Evolutionary conservation across 2,113 vertebrate genomes (phyloP), one percentile per base, ranked within the genome.

Genomic region (Odocoileus hemionus): DNA sequence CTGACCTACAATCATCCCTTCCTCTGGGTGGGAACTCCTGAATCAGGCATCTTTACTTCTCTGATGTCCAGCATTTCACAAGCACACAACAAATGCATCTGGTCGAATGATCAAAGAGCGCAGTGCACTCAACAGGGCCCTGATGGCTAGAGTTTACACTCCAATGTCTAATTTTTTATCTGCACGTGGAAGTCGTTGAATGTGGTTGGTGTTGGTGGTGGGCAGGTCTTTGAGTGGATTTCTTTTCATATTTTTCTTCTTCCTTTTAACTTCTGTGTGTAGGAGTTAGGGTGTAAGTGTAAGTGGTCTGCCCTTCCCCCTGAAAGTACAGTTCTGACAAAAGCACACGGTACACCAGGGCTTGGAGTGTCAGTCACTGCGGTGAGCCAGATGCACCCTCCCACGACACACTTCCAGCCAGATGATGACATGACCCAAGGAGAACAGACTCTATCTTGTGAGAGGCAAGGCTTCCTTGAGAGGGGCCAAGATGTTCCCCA

Each of bases 231-330:
- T 78, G 30, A 47, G 2, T 86, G 43, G n/a, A 36, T 86, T 96
- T 96, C 80, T 54, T 94, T 83, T 70, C 15, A 23, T 76, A 30
- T 36, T 78, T 95, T 79, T 84, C 52, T 64, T 39, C 58, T 50
- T 87, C 36, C 45, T 39, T 94, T 86, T 23, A 9, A 82, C 79
- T 15, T 36, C 8, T 25, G 36, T 28, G 17, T 55, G 33, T 50
- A 88, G 43, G 64, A 70, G 5, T 64, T 36, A 57, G 17, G 15
- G 13, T 92, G 25, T 94, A 84, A 78, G 39, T 54, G 17, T 74
- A 54, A 47, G 79, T 55, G 15, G 26, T 54, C 55, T 61, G 15
- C 10, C 7, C 3, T 2, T n/a, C 4, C 55, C 43, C 76, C 57
- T 4, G 19, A 60, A 45, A 23, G 9, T 36, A 5, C n/a, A n/a